Evolutionary conservation across 1,140 invertebrate species (phyloP), one percentile per base, ranked within the genome.

Genomic region (Euwallacea fornicatus): DNA sequence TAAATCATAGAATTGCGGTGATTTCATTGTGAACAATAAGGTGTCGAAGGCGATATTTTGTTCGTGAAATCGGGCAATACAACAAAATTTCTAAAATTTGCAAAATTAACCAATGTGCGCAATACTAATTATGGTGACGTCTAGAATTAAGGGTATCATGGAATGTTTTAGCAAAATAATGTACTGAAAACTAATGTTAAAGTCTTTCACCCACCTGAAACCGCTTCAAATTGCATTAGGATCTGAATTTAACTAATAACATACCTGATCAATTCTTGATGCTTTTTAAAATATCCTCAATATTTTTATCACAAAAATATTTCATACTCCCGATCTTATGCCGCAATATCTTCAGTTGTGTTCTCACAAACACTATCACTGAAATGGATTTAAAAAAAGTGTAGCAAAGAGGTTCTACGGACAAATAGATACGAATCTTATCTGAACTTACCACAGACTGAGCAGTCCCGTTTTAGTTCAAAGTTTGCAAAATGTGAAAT

Each of bases 401-500:
- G 7, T 13, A 50, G 6, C 2, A 50, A 50, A 50, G 21, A 33
- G 21, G 21, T 33, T 33, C 21, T 33, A 33, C 21, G 7, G 13
- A 13, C 47, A 4, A 50, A 11, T 50, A 6, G n/a, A 6, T 58
- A 58, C 9, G 8, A 58, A n/a, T 58, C 21, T 60, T 69, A 69
- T 58, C 58, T 60, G 56, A 69, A 69, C n/a, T 53, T 11, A 69
- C 0, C 6, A 60, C 7, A 42, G 43, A 13, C 16, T 69, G 56
- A 10, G 15, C 47, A 9, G 47, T 43, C 13, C 43, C 56, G 50
- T 61, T 61, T 33, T 69, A 69, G n/a, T 15, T 42, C n/a, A 53
- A n/a, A 41, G 66, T 61, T 41, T 61, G 56, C 15, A 42, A 53
- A 61, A 69, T 69, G 21, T 69, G 66, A 41, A 69, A 10, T 7